Base-by-base conservation (phyloP, 1,140 invertebrate species). In the Drosophila tropicalis region DNA sequence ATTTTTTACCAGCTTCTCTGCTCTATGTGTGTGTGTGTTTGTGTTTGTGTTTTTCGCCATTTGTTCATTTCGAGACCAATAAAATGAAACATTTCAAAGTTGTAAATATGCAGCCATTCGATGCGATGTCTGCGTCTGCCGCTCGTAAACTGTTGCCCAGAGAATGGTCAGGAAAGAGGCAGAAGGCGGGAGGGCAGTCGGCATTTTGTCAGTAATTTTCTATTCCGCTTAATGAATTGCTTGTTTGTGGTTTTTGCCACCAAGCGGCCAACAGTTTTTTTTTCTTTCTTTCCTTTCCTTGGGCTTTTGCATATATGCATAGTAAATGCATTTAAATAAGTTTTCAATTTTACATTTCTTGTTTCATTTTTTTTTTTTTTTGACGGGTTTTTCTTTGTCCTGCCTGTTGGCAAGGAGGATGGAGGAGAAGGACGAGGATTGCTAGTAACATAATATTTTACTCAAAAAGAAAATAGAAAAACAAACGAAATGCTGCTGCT, bases 61-160 rank as follows among this genome's bases (percentile, higher is more conserved):
- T 90, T 90, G 87, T 90, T 90, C 87, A 81, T 90, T 90, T 81
- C 87, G 87, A 90, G 89, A 90, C 87, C 87, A 90, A 90, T 90
- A 90, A 90, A 90, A 84, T 87, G 80, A 81, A 83, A 90, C 85
- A 84, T 89, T 89, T 81, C 66, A 78, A 87, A 84, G 84, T 89
- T 72, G 85, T 89, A 87, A 87, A 87, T 87, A 87, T 84, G 84
- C 81, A 84, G 71, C 67, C 83, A 78, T 82, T 86, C 69, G 79
- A 72, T 70, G 75, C 47, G 68, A 74, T 81, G 75, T 78, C 71
- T 78, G 78, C 78, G 75, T 81, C 76, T 79, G 75, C 57, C 71
- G 71, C 78, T 75, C 78, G 67, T 81, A 75, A 75, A 78, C 77
- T 39, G 57, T 29, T 41, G 13, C n/a, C 41, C 44, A 51, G 17